Percentiles rank a stretch among this genome's conserved stretches.
Conservation (phyloP, 2,888 invertebrate genomes). For the Scaptodrosophila latifasciaeformis region DNA sequence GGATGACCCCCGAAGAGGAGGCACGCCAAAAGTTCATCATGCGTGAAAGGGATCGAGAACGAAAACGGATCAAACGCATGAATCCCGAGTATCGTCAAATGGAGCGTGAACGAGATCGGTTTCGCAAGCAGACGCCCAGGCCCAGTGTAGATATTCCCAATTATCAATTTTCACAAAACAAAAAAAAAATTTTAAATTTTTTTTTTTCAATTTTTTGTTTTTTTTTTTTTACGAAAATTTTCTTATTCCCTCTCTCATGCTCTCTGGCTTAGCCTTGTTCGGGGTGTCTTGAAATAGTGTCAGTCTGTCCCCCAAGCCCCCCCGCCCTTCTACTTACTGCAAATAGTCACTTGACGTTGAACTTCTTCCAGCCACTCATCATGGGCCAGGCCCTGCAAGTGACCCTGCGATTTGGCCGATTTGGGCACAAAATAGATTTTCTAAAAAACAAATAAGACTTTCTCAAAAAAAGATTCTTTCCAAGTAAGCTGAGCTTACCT, state of each 20-base stretch:
- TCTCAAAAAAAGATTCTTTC: slow-evolving; percentile 15
- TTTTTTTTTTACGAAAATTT: neutral
- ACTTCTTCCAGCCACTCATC: slow-evolving; percentile 81
- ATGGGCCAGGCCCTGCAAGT: slow-evolving; percentile 75
- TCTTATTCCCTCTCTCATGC: too few species aligned
- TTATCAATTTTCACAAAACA: neutral
- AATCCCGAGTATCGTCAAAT: slow-evolving; percentile 68
- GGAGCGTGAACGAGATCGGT: slow-evolving; percentile 67
- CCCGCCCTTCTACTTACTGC: slow-evolving; percentile 79
- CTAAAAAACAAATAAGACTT: slow-evolving; percentile 63
- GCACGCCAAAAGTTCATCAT: slow-evolving; percentile 68
- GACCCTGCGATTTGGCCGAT: slow-evolving; percentile 44
- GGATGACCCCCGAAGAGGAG: slow-evolving; percentile 66
- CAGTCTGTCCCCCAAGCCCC: too few species aligned
- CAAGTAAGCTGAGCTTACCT: slow-evolving; percentile 57
- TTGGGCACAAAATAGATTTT: slow-evolving; percentile 72
- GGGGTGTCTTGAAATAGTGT: too few species aligned
- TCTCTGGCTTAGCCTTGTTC: too few species aligned
- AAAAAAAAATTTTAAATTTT: neutral
- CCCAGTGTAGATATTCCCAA: slow-evolving; percentile 61
- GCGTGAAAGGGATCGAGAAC: slow-evolving; percentile 64
- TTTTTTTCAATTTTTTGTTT: too few species aligned
- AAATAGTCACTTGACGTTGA: slow-evolving; percentile 80
- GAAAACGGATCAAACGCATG: slow-evolving; percentile 63
- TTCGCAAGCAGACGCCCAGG: slow-evolving; percentile 68